Evolutionary conservation across 2,113 vertebrate species (phyloP).

Genomic region (Propithecus coquereli): DNA sequence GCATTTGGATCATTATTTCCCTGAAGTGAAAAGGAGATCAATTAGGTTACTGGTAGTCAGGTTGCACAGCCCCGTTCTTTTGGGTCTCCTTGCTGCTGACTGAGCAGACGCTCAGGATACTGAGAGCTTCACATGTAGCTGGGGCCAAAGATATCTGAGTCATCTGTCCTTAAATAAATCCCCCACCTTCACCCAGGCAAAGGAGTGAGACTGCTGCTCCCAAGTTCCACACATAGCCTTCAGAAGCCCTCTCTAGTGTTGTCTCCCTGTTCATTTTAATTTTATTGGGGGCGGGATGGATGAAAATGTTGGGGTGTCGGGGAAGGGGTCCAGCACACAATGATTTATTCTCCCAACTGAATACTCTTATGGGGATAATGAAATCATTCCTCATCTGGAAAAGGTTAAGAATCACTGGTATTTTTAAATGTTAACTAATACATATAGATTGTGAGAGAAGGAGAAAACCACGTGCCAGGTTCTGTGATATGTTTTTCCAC

Average conservation of each 20-base stretch:
- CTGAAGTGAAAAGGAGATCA: neutral
- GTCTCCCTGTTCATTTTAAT: neutral
- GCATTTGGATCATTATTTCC: neutral
- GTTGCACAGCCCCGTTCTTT: neutral
- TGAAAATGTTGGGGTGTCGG: neutral
- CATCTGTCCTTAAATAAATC: neutral
- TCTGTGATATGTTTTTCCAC: neutral
- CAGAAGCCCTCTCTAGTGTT: neutral
- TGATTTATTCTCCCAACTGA: neutral
- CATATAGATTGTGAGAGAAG: neutral
- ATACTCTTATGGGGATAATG: neutral
- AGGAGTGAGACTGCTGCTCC: neutral
- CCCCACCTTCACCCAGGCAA: neutral
- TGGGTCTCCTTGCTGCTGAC: neutral
- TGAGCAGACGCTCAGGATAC: neutral
- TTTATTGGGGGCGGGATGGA: neutral
- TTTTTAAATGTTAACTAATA: slow-evolving; percentile 11
- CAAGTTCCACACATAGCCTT: neutral
- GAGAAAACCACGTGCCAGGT: neutral
- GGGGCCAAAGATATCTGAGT: neutral
- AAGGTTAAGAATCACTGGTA: neutral
- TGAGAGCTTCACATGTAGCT: neutral
- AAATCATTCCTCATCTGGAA: neutral
- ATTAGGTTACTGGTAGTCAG: neutral
- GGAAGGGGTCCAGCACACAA: neutral